Conservation (phyloP, 64 coral and sea anemone genomes). For the Platygyra sinensis region DNA sequence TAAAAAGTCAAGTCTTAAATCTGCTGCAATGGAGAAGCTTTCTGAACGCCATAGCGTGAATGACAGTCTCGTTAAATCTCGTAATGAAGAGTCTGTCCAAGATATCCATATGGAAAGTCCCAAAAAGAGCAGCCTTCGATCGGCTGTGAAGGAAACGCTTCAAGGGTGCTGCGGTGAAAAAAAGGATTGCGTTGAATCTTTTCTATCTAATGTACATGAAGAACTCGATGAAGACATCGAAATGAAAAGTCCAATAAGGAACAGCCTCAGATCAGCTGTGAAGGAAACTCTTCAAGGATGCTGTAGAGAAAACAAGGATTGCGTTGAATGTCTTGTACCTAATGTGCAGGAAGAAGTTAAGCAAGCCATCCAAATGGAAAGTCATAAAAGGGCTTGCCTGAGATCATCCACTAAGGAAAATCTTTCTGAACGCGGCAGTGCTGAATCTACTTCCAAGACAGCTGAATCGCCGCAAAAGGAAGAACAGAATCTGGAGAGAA, state of each 20-base stretch:
- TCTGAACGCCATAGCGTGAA: neutral
- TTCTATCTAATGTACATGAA: neutral
- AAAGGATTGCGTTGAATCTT: neutral
- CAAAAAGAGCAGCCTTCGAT: neutral
- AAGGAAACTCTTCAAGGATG: neutral
- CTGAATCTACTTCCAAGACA: neutral
- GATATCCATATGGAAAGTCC: neutral
- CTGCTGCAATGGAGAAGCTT: neutral
- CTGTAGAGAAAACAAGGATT: neutral
- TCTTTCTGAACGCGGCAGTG: neutral
- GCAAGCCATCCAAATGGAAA: neutral
- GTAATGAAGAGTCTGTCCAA: neutral
- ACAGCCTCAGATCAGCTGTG: neutral
- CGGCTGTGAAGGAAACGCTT: neutral
- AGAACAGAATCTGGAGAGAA: neutral
- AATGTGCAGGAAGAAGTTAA: neutral
- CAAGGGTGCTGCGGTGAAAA: neutral
- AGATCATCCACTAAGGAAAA: neutral
- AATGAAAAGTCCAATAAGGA: neutral
- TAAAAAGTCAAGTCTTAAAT: neutral
- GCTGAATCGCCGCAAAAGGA: neutral
- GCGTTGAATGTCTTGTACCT: neutral
- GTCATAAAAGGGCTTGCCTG: neutral
- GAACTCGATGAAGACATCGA: neutral
- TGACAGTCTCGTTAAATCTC: neutral